Evolutionary conservation across 1,140 invertebrate genomes (phyloP).

Genomic region (Acyrthosiphon pisum): DNA sequence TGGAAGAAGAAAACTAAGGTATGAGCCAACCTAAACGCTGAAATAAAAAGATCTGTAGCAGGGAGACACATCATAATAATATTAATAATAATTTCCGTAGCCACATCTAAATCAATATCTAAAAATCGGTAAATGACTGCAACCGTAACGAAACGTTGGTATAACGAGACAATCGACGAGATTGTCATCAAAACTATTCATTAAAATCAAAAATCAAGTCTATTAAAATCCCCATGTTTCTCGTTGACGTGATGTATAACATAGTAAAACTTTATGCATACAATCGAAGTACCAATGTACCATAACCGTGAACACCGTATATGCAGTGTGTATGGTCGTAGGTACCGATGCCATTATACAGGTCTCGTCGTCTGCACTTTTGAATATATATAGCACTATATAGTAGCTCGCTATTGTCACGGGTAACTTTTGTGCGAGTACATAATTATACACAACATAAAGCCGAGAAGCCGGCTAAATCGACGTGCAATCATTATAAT

Average conservation of each 20-base stretch:
- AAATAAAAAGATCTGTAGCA: too few species aligned
- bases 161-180: neutral
- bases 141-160: neutral
- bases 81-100: neutral
- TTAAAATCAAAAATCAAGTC: neutral
- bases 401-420: neutral
- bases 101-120: neutral
- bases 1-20: too few species aligned
- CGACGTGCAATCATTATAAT: neutral
- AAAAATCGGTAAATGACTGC: neutral
- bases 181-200: neutral
- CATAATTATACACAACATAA: neutral
- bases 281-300: neutral
- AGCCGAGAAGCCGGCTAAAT: neutral
- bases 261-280: neutral
- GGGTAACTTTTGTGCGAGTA: neutral
- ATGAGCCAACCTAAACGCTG: too few species aligned
- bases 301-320: neutral
- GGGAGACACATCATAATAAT: neutral
- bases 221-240: neutral
- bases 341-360: neutral
- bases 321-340: neutral
- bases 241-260: too few species aligned
- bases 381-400: neutral
- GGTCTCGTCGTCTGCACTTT: neutral